phyloP scores from a whole-genome alignment of 2,113 vertebrate species.

The Tinamus guttatus region DNA sequence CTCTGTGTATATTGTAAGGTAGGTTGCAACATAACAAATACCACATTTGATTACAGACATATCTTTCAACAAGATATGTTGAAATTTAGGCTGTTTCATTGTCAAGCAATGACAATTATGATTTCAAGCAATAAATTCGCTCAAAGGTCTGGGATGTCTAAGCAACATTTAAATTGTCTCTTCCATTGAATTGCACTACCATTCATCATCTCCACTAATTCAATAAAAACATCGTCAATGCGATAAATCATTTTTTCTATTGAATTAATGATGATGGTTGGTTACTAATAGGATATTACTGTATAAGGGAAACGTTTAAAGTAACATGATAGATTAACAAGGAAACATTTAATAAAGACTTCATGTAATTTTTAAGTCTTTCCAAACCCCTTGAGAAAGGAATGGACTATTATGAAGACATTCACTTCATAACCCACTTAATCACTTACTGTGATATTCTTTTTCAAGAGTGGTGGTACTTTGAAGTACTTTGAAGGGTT shows the following conservation, averaged over 20 bases:
- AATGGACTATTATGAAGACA: background rate
- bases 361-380: background rate
- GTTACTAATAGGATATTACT: conserved; percentile 63
- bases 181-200: background rate
- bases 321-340: background rate
- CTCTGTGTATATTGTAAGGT: background rate
- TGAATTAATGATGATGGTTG: conserved; percentile 65
- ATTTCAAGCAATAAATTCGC: background rate
- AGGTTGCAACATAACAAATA: background rate
- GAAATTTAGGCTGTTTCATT: background rate
- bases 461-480: background rate
- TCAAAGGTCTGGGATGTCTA: background rate
- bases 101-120: background rate
- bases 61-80: background rate
- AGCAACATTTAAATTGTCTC: background rate
- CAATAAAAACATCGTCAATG: conserved; percentile 38
- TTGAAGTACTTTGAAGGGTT: background rate
- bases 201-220: conserved; percentile 54
- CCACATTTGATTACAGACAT: fast-evolving
- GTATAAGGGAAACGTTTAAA: conserved; percentile 30
- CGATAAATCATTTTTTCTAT: conserved; percentile 17
- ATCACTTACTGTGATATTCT: background rate
- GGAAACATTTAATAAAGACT: conserved; percentile 8
- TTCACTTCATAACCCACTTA: background rate
- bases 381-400: background rate